Conservation (phyloP, 2,888 invertebrate species). For the Cistogaster globosa region DNA sequence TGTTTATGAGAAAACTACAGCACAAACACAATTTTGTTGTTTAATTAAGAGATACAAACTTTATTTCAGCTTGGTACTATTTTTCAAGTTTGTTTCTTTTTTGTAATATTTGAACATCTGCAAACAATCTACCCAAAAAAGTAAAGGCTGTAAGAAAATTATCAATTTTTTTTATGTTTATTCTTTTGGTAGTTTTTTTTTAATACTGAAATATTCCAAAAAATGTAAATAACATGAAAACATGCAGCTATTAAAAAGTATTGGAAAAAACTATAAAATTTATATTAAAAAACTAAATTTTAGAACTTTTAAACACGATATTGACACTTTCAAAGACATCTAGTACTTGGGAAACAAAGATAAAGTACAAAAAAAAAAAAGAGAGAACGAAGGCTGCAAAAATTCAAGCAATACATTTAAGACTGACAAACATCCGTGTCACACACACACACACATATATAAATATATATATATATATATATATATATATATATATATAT, state of each 20-base stretch:
- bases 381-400: slow-evolving; percentile 37
- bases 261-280: slow-evolving; percentile 41
- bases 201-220: slow-evolving; percentile 57
- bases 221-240: slow-evolving; percentile 64
- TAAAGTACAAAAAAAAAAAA: slow-evolving; percentile 36
- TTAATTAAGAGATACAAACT: no score
- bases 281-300: slow-evolving; percentile 39
- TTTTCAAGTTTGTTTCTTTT: no score
- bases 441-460: background rate
- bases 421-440: background rate
- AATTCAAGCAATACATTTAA: slow-evolving; percentile 6
- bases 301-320: slow-evolving; percentile 71
- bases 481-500: background rate
- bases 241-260: slow-evolving; percentile 56
- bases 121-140: background rate
- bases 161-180: slow-evolving; percentile 4
- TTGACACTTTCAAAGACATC: slow-evolving; percentile 69
- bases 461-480: no score
- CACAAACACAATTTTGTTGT: no score
- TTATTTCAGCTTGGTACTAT: no score
- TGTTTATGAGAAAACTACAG: no score
- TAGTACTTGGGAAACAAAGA: slow-evolving; percentile 30
- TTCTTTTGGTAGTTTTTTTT: background rate
- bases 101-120: background rate
- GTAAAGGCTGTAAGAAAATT: slow-evolving; percentile 17